Evolutionary conservation across 2,113 vertebrate species (phyloP).

Genomic region (Tangachromis dhanisi): DNA sequence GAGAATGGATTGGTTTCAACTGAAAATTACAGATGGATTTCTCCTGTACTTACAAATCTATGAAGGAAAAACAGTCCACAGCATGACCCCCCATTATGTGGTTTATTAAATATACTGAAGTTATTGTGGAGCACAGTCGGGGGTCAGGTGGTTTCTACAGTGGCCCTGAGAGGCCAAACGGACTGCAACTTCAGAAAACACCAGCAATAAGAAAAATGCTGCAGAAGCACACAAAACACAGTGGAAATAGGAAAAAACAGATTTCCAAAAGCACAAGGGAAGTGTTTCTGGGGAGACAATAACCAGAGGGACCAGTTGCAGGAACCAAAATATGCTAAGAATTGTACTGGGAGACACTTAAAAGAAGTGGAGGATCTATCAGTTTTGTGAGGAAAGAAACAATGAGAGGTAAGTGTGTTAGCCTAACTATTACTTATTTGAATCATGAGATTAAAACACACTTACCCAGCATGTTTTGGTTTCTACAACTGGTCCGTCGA

Average conservation of each 20-base stretch:
- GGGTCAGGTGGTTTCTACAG: not conserved
- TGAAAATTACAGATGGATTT: not conserved
- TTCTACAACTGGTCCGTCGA: rapidly evolving
- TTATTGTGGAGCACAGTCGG: not conserved
- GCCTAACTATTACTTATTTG: not conserved
- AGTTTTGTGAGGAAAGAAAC: too few relatives aligned
- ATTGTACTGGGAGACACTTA: not conserved
- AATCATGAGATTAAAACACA: too few relatives aligned
- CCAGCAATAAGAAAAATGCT: not conserved
- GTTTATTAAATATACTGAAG: not conserved
- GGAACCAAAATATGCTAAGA: not conserved
- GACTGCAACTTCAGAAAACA: not conserved
- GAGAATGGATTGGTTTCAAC: not conserved
- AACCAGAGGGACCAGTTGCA: not conserved
- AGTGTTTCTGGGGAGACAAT: not conserved
- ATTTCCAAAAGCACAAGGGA: not conserved
- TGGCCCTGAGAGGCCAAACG: not conserved
- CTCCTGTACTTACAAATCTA: not conserved
- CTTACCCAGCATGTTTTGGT: not conserved
- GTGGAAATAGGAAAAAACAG: rapidly evolving
- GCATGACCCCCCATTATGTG: not conserved
- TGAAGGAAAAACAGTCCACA: not conserved
- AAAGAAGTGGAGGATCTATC: not conserved
- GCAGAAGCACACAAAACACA: not conserved
- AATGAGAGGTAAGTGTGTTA: too few relatives aligned